Base-by-base conservation (phyloP, 1,140 invertebrate species). In the Ips typographus region DNA sequence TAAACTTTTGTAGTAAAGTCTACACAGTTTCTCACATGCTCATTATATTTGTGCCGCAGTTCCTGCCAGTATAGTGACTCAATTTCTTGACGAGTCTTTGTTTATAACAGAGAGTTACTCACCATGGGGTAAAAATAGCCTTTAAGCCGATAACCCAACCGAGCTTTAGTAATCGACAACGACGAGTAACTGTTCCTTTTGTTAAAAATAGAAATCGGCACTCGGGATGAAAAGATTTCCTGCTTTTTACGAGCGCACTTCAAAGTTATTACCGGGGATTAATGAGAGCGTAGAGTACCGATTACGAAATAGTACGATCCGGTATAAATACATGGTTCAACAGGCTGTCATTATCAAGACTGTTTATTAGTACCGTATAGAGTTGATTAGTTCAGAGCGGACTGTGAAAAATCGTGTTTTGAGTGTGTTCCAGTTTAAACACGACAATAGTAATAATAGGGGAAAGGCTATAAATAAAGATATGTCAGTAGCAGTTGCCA, bases 131-230 rank as follows among this genome's bases (percentile, higher is more conserved):
- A 49, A 49, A 49, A 55, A 55, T 55, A 36, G 52, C 52, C 52
- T 36, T 22, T 6, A 6, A 5, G 2, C n/a, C 38, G 40, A 22
- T 49, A 49, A 6, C 6, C 44, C 7, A 6, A 49, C 22, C 44
- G 44, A 49, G 43, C 43, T 36, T 22, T 47, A 61, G 59, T 61
- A 61, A 61, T 61, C 43, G 8, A 47, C 59, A 44, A 5, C 4
- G 2, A 38, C 4, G 2, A 38, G 43, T 61, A 44, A 61, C 59
- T 61, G 43, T 47, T 61, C 59, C 7, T 22, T 49, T 22, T 49
- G 1, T 6, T 61, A 61, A 61, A 61, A 61, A 61, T 47, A 61
- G 59, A 61, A 61, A 47, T 61, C 49, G 49, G 43, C 49, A 4
- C 22, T 44, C 7, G 4, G 36, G 42, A 44, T 44, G 7, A n/a